Base-by-base conservation (phyloP, 2,888 invertebrate genomes). In the Tetheella fluctuosa region DNA sequence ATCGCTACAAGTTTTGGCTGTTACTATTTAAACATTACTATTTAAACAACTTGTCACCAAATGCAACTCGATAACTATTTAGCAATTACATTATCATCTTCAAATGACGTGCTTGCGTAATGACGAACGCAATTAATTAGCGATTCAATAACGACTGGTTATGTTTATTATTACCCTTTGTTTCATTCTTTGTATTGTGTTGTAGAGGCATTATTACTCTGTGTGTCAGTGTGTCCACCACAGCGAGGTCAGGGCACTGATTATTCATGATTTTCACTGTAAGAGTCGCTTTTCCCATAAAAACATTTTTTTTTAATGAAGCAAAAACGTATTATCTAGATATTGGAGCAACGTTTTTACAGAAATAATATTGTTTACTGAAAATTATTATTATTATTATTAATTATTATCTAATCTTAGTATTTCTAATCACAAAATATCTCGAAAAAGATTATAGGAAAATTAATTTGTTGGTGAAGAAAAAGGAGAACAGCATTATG, bases 21-120 rank as follows among this genome's bases (percentile, higher is more conserved):
- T 28, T 6, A 28, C 5, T 28, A 37, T 15, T 13, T 15, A 1
- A 37, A 15, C 2, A 2, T 37, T 37, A 37, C 13, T 15, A 5
- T 8, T 8, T 30, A 30, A 30, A 42, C 42, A 15, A 42, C 42
- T 42, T 15, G 2, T 39, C 37, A 15, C 37, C 3, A 2, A 42
- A 42, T 42, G 17, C 42, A 48, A 48, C 20, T 48, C 8, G 20
- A 48, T 15, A 39, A 42, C 15, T 42, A n/a, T n/a, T n/a, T n/a
- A n/a, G n/a, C n/a, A n/a, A 42, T n/a, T n/a, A 39, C 48, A 48
- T 48, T 48, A 48, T 48, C 48, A 48, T 39, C 39, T n/a, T 39
- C 5, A 39, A 39, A 39, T 39, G 15, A 48, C 17, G 48, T 48
- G 10, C 1, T n/a, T n/a, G 20, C n/a, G 20, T 48, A 48, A 48